Conservation (phyloP, 2,113 vertebrate genomes). For the Sminthopsis crassicaudata region DNA sequence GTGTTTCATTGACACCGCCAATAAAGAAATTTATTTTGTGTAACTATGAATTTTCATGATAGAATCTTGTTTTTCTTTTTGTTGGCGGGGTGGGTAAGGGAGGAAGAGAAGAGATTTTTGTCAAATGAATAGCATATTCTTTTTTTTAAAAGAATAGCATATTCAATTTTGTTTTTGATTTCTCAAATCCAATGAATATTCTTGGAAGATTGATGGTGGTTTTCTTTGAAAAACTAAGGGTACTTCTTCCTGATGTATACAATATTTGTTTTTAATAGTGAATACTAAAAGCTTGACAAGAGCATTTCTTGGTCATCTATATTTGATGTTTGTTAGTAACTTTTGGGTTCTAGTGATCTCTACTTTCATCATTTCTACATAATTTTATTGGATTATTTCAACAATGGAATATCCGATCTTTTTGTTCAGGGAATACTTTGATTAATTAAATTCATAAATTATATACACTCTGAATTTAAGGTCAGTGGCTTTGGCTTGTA, state of each 20-base stretch:
- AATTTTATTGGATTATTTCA: not conserved
- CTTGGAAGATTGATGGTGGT: not conserved
- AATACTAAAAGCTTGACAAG: not conserved
- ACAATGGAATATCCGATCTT: not conserved
- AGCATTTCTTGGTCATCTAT: not conserved
- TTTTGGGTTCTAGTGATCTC: not conserved
- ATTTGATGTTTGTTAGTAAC: not conserved
- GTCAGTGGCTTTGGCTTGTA: not conserved
- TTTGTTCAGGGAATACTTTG: not conserved
- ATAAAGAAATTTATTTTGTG: not conserved
- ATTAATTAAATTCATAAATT: not conserved
- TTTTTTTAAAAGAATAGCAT: not conserved
- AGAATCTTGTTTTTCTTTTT: not conserved
- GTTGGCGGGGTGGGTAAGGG: not conserved
- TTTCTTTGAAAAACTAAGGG: not conserved
- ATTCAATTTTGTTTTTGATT: not conserved
- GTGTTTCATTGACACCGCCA: not conserved
- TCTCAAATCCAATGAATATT: not conserved
- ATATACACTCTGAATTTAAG: no score
- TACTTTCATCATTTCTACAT: not conserved
- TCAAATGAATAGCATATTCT: not conserved
- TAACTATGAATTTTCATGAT: not conserved
- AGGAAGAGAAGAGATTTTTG: not conserved
- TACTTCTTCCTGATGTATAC: not conserved
- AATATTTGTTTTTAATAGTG: not conserved